Conservation (phyloP, 2,888 invertebrate genomes). For the Julus scandinavius region DNA sequence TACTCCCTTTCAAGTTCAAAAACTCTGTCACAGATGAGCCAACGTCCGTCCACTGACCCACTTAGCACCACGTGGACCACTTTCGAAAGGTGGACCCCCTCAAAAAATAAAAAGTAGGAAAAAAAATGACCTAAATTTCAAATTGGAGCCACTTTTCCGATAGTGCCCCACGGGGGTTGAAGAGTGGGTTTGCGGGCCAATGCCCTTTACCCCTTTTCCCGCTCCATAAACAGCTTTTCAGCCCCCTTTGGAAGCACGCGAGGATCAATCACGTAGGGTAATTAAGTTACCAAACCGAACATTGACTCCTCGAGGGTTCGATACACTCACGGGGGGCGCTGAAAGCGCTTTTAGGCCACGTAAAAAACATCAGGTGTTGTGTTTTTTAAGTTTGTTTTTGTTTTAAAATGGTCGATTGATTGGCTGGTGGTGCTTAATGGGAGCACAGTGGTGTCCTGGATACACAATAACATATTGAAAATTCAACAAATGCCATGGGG, state of each 20-base stretch:
- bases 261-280: not conserved
- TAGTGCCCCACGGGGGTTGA: slow-evolving; percentile 3
- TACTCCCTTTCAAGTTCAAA: slow-evolving; percentile 33
- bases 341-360: not conserved
- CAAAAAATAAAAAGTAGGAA: not conserved
- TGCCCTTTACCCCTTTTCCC: slow-evolving; percentile 23
- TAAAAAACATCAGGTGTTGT: not conserved
- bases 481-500: too few relatives aligned
- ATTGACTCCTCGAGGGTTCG: not conserved
- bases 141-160: slow-evolving; percentile 27
- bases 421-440: too few relatives aligned
- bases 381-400: too few relatives aligned
- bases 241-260: not conserved
- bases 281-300: not conserved
- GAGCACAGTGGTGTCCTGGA: too few relatives aligned
- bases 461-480: too few relatives aligned
- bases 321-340: not conserved
- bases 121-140: slow-evolving; percentile 11
- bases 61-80: not conserved
- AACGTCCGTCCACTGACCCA: slow-evolving; percentile 21
- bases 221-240: not conserved
- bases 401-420: too few relatives aligned
- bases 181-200: not conserved
- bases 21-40: not conserved
- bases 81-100: not conserved